Conservation (phyloP, 2,797 vertebrate species). For the Pterois miles region DNA sequence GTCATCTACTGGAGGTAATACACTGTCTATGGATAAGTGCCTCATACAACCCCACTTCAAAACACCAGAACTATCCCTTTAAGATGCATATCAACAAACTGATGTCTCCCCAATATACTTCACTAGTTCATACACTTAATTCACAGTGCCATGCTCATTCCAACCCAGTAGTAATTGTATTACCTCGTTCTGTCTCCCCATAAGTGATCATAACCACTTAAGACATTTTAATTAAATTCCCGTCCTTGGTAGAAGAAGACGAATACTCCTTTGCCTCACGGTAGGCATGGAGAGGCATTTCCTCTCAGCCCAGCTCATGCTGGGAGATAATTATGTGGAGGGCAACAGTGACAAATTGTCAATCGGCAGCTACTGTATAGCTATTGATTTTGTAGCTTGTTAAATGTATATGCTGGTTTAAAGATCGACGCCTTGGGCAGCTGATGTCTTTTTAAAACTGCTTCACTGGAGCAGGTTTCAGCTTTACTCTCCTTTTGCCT, state of each 20-base stretch:
- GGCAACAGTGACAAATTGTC: neutral
- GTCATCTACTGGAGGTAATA: no score
- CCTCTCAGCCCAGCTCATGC: neutral
- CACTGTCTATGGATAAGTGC: no score
- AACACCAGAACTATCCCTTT: no score
- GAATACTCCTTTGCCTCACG: neutral
- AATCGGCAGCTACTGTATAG: neutral
- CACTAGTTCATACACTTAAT: neutral
- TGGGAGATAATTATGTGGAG: neutral
- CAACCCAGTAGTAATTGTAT: neutral
- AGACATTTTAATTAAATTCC: neutral
- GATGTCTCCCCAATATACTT: neutral
- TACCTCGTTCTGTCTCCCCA: neutral
- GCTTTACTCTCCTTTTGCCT: no score
- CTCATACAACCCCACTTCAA: no score
- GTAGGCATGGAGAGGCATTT: neutral
- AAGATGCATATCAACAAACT: no score
- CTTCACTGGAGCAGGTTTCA: no score
- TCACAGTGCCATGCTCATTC: neutral
- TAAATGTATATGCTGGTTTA: neutral
- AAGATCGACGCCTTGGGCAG: neutral
- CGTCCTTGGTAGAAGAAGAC: neutral
- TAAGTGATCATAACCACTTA: neutral
- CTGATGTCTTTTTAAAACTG: no score
- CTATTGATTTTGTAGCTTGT: slow-evolving; percentile 4